Evolutionary conservation across 2,797 vertebrate species (phyloP).

Genomic region (Sebastes itinus): DNA sequence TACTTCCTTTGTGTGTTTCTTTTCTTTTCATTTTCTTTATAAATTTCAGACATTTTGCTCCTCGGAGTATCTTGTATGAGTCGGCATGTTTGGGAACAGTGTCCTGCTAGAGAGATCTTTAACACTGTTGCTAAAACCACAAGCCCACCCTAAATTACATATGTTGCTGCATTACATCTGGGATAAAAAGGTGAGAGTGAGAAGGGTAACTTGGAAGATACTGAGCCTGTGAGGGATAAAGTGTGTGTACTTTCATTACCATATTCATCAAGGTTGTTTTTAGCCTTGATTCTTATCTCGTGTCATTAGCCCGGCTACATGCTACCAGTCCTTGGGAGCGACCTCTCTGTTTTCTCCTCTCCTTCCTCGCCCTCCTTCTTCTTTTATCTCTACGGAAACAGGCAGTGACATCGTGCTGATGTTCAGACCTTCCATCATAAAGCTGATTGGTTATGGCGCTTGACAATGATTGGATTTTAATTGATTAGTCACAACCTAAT

Average conservation of each 20-base stretch:
- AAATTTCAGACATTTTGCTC: conserved; percentile 9
- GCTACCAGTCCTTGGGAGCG: conserved; percentile 47
- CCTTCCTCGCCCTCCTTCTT: conserved; percentile 8
- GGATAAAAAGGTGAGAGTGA: background rate
- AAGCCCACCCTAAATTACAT: background rate
- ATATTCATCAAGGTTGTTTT: conserved; percentile 64
- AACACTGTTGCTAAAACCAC: background rate
- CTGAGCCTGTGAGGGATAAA: background rate
- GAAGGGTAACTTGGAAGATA: background rate
- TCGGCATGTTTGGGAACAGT: background rate
- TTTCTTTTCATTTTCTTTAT: conserved; percentile 6
- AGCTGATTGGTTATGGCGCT: conserved; percentile 69
- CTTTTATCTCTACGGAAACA: conserved; percentile 62
- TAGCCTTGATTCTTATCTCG: conserved; percentile 48
- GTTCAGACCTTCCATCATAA: conserved; percentile 59
- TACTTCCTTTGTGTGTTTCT: background rate
- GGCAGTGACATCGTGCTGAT: conserved; percentile 43
- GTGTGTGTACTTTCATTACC: conserved; percentile 34
- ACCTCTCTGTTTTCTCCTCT: conserved; percentile 35
- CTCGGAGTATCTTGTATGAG: background rate
- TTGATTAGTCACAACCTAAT: conserved; percentile 79
- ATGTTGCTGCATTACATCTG: background rate
- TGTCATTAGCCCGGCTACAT: conserved; percentile 40
- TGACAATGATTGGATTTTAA: conserved; percentile 79
- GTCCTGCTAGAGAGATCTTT: background rate